Conservation (phyloP, 2,797 vertebrate species). For the Oceanodroma leucorhoa region DNA sequence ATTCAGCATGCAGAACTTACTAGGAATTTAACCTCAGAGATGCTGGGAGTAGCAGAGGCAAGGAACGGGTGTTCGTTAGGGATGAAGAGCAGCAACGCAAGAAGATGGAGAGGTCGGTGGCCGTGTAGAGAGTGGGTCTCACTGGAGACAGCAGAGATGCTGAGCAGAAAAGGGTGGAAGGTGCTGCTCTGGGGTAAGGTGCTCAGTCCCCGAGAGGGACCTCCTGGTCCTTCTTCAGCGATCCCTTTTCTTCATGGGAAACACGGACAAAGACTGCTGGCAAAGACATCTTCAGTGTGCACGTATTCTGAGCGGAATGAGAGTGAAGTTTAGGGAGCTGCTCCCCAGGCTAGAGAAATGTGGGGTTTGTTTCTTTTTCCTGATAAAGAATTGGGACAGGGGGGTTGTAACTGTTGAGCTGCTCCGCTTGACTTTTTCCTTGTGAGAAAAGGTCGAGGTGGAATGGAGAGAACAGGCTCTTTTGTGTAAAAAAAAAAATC, state of each 20-base stretch:
- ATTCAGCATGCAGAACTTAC: neutral
- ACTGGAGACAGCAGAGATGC: neutral
- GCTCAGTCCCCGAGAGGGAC: neutral
- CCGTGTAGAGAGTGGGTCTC: fast-evolving
- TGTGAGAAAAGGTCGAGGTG: neutral
- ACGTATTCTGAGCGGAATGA: fast-evolving
- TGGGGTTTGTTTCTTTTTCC: neutral
- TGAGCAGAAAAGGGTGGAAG: neutral
- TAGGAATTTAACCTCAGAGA: neutral
- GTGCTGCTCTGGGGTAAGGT: neutral
- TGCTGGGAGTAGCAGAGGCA: neutral
- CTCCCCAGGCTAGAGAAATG: neutral
- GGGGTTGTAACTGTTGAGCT: neutral
- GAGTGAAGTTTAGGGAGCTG: neutral
- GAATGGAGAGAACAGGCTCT: neutral
- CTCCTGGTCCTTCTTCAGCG: neutral
- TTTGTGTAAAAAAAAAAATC: neutral
- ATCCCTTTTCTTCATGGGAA: neutral
- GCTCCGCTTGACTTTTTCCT: neutral
- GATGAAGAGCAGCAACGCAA: neutral
- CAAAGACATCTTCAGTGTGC: neutral
- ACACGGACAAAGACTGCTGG: neutral
- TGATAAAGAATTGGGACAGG: neutral
- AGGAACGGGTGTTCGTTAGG: fast-evolving
- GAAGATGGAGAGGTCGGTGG: neutral